A percentile compares a stretch with the other conserved stretches of the same genome.
Conservation (phyloP, 2,113 vertebrate genomes). For the Burhinus bistriatus region DNA sequence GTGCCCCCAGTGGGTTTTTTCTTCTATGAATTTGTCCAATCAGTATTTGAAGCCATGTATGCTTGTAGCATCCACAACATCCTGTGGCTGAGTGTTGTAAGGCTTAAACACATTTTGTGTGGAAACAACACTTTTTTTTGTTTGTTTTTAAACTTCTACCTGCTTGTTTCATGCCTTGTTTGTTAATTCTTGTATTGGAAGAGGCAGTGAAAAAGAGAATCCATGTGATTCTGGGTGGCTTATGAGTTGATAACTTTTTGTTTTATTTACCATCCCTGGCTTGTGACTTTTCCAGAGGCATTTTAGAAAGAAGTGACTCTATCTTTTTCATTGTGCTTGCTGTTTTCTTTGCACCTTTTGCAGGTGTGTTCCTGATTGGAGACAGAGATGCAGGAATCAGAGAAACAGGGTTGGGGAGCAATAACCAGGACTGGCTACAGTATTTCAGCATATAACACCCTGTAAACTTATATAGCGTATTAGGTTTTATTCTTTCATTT, state of each 20-base stretch:
- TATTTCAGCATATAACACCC: neutral
- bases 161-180: neutral
- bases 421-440: neutral
- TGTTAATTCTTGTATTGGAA: neutral
- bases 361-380: neutral
- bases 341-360: neutral
- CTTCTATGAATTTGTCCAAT: neutral
- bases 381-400: neutral
- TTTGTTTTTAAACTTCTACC: constrained; percentile 29
- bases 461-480: neutral
- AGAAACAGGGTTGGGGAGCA: neutral
- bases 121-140: neutral
- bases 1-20: constrained; percentile 52
- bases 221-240: neutral
- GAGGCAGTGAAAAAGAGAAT: neutral
- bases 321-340: neutral
- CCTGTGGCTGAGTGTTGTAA: constrained; percentile 6
- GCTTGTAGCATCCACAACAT: constrained; percentile 37
- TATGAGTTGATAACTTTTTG: neutral
- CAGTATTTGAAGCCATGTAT: neutral
- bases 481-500: neutral
- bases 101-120: neutral
- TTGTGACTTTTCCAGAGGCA: neutral
- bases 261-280: neutral
- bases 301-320: neutral